Evolutionary conservation across 2,113 vertebrate genomes (phyloP).

Genomic region (Aphyosemion australe): DNA sequence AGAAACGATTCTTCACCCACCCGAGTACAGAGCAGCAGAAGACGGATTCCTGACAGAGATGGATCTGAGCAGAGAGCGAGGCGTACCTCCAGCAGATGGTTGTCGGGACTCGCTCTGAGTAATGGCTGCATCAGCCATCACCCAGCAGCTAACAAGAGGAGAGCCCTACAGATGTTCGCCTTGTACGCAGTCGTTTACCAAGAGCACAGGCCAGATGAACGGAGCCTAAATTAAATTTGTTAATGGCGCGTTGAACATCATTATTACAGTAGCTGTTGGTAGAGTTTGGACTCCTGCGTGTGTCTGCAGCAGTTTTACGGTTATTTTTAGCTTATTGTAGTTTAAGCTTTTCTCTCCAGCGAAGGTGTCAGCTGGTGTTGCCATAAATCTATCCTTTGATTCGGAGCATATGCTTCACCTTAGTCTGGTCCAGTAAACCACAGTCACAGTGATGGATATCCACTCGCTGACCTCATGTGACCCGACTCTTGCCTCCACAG

Average conservation of each 20-base stretch:
- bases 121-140: slow-evolving; percentile 60
- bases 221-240: slow-evolving; percentile 57
- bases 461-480: slow-evolving; percentile 53
- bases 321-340: background rate
- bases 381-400: slow-evolving; percentile 6
- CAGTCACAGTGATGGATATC: slow-evolving; percentile 49
- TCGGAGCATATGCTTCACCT: slow-evolving; percentile 25
- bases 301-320: accelerated
- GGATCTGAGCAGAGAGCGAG: slow-evolving; percentile 66
- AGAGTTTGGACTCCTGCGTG: slow-evolving; percentile 4
- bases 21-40: slow-evolving; percentile 32
- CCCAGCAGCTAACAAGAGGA: slow-evolving; percentile 57
- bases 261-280: slow-evolving; percentile 20
- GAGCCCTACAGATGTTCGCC: slow-evolving; percentile 69
- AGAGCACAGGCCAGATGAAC: slow-evolving; percentile 57
- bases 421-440: slow-evolving; percentile 10
- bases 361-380: background rate
- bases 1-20: slow-evolving; percentile 4
- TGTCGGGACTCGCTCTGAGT: slow-evolving; percentile 66
- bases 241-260: slow-evolving; percentile 53
- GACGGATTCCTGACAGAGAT: slow-evolving; percentile 73
- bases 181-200: slow-evolving; percentile 51
- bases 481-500: slow-evolving; percentile 41
- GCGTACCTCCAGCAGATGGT: slow-evolving; percentile 75
- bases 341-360: background rate